Base-by-base conservation (phyloP, 1,140 invertebrate genomes). In the Trinorchestia longiramus region DNA sequence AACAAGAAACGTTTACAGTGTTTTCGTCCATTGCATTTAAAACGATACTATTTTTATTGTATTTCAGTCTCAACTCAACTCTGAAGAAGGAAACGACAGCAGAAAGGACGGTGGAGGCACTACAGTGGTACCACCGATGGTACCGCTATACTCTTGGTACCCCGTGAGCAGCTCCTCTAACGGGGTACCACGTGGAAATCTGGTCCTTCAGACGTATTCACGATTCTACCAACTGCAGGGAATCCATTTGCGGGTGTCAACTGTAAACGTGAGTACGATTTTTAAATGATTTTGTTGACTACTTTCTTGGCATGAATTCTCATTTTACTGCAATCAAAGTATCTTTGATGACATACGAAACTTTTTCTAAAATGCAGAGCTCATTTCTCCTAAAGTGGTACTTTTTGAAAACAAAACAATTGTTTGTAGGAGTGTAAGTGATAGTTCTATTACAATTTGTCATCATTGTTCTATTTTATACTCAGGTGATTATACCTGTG, bases 121-220 rank as follows among this genome's bases (percentile, higher is more conserved):
- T 28, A 3, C 62, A 77, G 28, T 77, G 88, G 4, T 42, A 3
- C 92, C 92, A 45, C 41, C 92, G 40, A 0, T 94, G 44, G 92
- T 94, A 40, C 43, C 92, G 40, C 41, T 45, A 11, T 94, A 94
- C 44, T 94, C 92, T 23, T 94, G 92, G 92, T 40, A 94, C 92
- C 92, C 92, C 92, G 0, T 11, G 19, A 43, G 44, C 44, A 45
- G 43, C 43, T 19, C 92, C 36, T 3, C 36, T 11, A 17, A 43
- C 44, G 92, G 92, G 43, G 43, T 94, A 6, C 43, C 44, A n/a
- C 43, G 43, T 11, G 92, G 92, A n/a, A 94, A 44, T 40, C 92
- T 94, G 6, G 44, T 45, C n/a, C 43, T 0, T 19, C 44, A 47
- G 4, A 0, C 92, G 0, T 36, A 19, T 36, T 45, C 43, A 1